These are phyloP conservation scores for Digitonthophagus gazella DNA, from an alignment of 2,888 invertebrate species.

Conservation along the genomic window DNA sequence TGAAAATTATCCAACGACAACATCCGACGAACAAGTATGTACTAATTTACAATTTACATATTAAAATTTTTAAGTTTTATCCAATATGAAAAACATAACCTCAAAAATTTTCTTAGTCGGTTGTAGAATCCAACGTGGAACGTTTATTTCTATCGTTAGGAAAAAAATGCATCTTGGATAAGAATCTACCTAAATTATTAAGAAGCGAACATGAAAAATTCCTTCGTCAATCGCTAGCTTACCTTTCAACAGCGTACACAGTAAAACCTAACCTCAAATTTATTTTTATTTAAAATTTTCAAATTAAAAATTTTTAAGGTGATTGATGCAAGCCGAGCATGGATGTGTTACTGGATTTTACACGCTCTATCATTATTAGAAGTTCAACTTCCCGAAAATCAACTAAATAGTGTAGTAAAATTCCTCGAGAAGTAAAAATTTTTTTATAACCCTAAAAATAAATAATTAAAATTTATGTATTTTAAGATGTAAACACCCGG, in stretches of 20 bases:
- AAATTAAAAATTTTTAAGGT: conserved; percentile 50
- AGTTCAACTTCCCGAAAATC: conserved; percentile 58
- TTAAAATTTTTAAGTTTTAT: too few species aligned
- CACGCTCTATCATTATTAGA: conserved; percentile 83
- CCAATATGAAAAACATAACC: conserved; percentile 18
- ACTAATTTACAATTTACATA: too few species aligned
- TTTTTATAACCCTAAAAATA: too few species aligned
- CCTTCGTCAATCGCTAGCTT: conserved; percentile 65
- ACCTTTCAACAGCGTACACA: conserved; percentile 70
- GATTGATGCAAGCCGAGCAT: conserved; percentile 92
- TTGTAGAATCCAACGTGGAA: conserved; percentile 59
- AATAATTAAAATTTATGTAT: conserved; percentile 22
- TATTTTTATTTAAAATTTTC: background rate
- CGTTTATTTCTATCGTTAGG: conserved; percentile 55
- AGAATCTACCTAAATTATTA: conserved; percentile 60
- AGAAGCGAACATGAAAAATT: conserved; percentile 64
- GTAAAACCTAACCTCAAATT: conserved; percentile 39
- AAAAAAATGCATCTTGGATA: conserved; percentile 53
- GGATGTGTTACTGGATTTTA: conserved; percentile 97
- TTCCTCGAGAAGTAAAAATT: conserved; percentile 58
- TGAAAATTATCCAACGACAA: conserved; percentile 59
- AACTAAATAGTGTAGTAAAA: conserved; percentile 56
- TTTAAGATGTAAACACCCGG: conserved; percentile 68
- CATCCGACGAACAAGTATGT: conserved; percentile 61
- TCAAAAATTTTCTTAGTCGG: conserved; percentile 49